Evolutionary conservation across 2,888 invertebrate genomes (phyloP).

Genomic region (Hypercompe scribonia): DNA sequence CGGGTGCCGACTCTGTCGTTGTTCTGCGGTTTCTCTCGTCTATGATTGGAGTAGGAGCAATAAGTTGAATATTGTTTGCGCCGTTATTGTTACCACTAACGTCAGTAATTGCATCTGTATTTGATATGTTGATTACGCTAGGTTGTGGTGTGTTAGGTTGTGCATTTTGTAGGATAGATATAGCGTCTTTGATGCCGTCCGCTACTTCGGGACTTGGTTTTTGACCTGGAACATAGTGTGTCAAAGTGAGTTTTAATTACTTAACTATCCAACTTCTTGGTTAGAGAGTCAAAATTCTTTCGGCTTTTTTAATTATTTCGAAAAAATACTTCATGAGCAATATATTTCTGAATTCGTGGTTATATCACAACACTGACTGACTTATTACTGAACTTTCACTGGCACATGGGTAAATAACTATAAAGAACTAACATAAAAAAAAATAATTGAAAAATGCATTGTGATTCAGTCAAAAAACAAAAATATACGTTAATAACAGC

Average conservation of each 20-base stretch:
- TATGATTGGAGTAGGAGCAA: slow-evolving; percentile 73
- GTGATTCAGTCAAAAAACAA: neutral
- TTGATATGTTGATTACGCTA: slow-evolving; percentile 19
- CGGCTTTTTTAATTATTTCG: neutral
- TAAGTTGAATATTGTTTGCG: slow-evolving; percentile 62
- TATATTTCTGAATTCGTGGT: neutral
- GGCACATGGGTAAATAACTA: no score
- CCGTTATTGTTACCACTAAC: neutral
- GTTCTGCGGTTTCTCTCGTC: slow-evolving; percentile 72
- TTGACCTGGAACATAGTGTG: slow-evolving; percentile 60
- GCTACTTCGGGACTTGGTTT: slow-evolving; percentile 74
- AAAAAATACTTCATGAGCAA: neutral
- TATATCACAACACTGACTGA: neutral
- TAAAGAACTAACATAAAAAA: no score
- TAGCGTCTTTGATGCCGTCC: slow-evolving; percentile 79
- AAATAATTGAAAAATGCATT: neutral
- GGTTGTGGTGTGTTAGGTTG: slow-evolving; percentile 46
- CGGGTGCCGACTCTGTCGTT: slow-evolving; percentile 66
- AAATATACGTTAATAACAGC: neutral
- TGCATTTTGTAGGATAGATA: slow-evolving; percentile 73
- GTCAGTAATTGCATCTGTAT: neutral
- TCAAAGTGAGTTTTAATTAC: neutral
- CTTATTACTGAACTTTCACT: no score
- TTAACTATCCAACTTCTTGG: neutral
- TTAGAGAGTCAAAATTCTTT: neutral